These are phyloP conservation scores for Chironomus tentans DNA, from an alignment of 2,888 invertebrate genomes.

Conservation along the genomic window DNA sequence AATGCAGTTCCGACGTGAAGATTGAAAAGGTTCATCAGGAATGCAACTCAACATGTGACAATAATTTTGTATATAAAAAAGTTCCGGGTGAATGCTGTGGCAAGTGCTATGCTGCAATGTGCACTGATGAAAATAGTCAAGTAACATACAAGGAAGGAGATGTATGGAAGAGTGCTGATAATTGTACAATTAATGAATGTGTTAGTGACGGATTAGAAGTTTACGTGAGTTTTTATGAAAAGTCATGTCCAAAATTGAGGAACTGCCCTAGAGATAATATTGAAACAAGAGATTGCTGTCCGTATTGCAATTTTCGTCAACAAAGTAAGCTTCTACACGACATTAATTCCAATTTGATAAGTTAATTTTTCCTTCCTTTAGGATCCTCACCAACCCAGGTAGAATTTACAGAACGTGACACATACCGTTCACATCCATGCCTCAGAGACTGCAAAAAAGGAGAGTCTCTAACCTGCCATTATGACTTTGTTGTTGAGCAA, in stretches of 20 bases:
- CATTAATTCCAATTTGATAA: not conserved
- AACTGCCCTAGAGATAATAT: conserved; percentile 34
- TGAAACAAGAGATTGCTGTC: conserved; percentile 37
- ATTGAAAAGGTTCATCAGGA: not conserved
- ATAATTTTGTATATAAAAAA: conserved; percentile 35
- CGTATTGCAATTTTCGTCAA: conserved; percentile 31
- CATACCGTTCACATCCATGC: conserved; percentile 46
- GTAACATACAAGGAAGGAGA: conserved; percentile 36
- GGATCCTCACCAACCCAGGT: conserved; percentile 14
- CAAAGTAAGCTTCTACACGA: not conserved
- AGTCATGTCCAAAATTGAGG: conserved; percentile 36
- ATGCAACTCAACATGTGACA: not conserved
- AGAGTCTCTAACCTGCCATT: conserved; percentile 53
- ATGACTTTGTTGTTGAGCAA: conserved; percentile 57
- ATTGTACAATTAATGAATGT: conserved; percentile 39
- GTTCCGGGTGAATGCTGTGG: conserved; percentile 38
- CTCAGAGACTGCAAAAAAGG: conserved; percentile 48
- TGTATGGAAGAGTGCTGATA: conserved; percentile 38
- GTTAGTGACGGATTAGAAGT: conserved; percentile 31
- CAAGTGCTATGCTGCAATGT: conserved; percentile 38
- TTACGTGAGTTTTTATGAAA: conserved; percentile 37
- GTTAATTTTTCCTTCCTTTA: not conserved
- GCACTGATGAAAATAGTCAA: conserved; percentile 33
- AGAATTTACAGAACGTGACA: conserved; percentile 35
- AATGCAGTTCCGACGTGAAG: conserved; percentile 32